A percentile compares a stretch with the other conserved stretches of the same genome.
Evolutionary conservation across 1,140 invertebrate species (phyloP).

Genomic region (Anastrepha ludens): DNA sequence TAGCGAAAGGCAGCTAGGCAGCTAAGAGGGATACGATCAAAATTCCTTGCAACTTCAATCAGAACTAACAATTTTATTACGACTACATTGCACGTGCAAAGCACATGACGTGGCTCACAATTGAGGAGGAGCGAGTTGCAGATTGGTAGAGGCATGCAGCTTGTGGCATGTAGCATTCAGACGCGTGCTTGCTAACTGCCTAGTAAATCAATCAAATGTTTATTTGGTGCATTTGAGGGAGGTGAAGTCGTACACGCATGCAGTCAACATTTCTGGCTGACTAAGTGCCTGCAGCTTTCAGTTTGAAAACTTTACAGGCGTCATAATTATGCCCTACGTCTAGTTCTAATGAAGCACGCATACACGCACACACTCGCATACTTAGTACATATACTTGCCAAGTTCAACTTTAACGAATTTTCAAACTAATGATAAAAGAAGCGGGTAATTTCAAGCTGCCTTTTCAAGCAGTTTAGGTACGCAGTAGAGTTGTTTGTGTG

Average conservation of each 20-base stretch:
- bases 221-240: not conserved
- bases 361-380: not conserved
- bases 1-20: not conserved
- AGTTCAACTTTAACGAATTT: not conserved
- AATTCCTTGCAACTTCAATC: not conserved
- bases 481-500: not conserved
- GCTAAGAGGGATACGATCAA: not conserved
- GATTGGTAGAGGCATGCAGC: not conserved
- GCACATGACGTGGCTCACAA: not conserved
- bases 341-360: not conserved
- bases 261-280: not conserved
- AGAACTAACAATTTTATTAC: constrained; percentile 43
- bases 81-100: not conserved
- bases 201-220: constrained; percentile 48
- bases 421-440: constrained; percentile 36
- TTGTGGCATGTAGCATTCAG: not conserved
- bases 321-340: constrained; percentile 7
- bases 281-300: not conserved
- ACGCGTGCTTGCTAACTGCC: constrained; percentile 6
- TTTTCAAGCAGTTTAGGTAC: not conserved
- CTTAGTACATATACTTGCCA: too few relatives aligned
- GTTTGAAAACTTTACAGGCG: constrained; percentile 33
- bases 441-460: not conserved
- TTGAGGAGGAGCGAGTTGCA: not conserved
- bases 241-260: not conserved